phyloP scores from a whole-genome alignment of 1,140 invertebrate species.

The Heliothis virescens region DNA sequence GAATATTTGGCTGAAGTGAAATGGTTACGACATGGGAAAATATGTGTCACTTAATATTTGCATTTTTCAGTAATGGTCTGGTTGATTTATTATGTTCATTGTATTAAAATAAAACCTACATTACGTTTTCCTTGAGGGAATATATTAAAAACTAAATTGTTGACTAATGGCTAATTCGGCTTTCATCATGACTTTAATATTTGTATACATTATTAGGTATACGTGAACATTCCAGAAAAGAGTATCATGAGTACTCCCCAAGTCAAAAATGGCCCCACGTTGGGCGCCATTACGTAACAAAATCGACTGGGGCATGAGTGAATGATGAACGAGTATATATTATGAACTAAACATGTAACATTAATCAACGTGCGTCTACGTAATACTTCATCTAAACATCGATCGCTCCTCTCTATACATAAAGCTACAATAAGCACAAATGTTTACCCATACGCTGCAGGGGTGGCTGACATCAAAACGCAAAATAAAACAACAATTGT shows the following conservation, averaged over 20 bases:
- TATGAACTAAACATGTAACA: slow-evolving; percentile 20
- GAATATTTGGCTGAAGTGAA: background rate
- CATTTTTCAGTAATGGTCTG: background rate
- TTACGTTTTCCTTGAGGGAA: background rate
- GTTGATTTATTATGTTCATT: background rate
- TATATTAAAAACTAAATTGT: background rate
- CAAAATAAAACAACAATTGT: slow-evolving; percentile 82
- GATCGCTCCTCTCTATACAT: slow-evolving; percentile 59
- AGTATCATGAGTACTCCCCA: too few species aligned
- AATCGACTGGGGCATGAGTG: slow-evolving; percentile 34
- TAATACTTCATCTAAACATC: slow-evolving; percentile 52
- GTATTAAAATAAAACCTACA: background rate
- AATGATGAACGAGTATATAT: slow-evolving; percentile 37
- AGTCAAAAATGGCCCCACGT: slow-evolving; percentile 23
- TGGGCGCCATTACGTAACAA: slow-evolving; percentile 43
- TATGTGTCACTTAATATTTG: too few species aligned
- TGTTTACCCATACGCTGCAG: slow-evolving; percentile 15
- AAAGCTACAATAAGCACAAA: slow-evolving; percentile 58
- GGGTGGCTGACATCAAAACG: slow-evolving; percentile 61
- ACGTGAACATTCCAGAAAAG: too few species aligned
- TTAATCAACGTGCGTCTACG: slow-evolving; percentile 39
- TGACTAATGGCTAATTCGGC: too few species aligned
- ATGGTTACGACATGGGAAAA: background rate
- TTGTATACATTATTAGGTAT: too few species aligned
- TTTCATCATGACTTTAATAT: too few species aligned